A percentile compares a stretch with the other conserved stretches of the same genome.
These are phyloP conservation scores for Drosophila nr. fundita DNA, from an alignment of 2,888 invertebrate genomes.

Conservation along the genomic window DNA sequence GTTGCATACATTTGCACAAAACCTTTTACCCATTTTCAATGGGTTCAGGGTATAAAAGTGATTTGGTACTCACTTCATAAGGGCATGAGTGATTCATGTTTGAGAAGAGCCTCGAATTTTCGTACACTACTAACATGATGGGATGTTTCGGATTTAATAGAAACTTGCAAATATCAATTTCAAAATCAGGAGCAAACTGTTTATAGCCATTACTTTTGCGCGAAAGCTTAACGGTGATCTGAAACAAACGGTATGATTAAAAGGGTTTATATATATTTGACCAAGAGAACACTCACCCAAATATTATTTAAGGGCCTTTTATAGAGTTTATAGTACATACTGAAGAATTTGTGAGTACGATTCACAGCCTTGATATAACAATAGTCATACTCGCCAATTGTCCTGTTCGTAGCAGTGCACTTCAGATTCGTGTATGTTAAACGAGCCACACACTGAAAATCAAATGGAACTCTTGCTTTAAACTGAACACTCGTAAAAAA, in stretches of 20 bases:
- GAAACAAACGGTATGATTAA: neutral
- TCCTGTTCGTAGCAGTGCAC: accelerated
- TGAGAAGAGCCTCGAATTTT: accelerated
- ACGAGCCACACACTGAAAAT: neutral
- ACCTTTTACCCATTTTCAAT: too few relatives aligned
- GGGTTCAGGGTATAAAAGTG: too few relatives aligned
- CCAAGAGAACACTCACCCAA: neutral
- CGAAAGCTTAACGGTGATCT: accelerated
- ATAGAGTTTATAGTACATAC: neutral
- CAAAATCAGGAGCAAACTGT: accelerated
- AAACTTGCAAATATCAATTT: neutral
- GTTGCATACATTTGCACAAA: too few relatives aligned
- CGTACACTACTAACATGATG: neutral
- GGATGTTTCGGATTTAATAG: neutral
- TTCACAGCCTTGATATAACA: constrained; percentile 1
- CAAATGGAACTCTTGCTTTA: neutral
- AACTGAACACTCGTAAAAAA: neutral
- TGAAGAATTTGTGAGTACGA: neutral
- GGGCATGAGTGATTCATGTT: constrained; percentile 2
- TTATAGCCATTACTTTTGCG: neutral
- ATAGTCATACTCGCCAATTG: neutral
- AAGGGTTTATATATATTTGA: neutral
- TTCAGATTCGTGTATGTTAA: neutral
- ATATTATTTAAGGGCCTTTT: neutral
- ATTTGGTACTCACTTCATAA: neutral